A percentile compares a stretch with the other conserved stretches of the same genome.
phyloP scores from a whole-genome alignment of 2,888 invertebrate species.

The Pogonocherus hispidulus region DNA sequence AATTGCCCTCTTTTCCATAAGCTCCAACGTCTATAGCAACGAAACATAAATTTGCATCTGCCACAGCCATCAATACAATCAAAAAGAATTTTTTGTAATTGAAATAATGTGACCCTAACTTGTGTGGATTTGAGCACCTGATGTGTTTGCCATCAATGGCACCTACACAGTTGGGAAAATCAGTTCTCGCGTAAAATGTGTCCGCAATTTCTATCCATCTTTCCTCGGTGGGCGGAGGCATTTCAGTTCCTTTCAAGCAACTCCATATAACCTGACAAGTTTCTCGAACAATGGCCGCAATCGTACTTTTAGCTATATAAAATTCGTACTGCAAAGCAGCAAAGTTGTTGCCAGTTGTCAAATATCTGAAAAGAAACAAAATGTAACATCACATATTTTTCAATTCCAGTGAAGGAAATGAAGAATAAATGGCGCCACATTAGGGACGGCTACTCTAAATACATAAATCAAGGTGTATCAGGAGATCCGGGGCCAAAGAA shows the following conservation, averaged over 20 bases:
- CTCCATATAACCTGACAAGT: constrained; percentile 43
- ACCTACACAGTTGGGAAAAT: constrained; percentile 52
- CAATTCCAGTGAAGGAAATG: constrained; percentile 40
- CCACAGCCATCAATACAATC: constrained; percentile 43
- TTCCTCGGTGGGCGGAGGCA: constrained; percentile 41
- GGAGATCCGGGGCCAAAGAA: constrained; percentile 8
- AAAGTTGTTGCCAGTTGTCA: too few species aligned
- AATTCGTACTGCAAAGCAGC: constrained; percentile 39
- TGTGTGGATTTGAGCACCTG: constrained; percentile 38
- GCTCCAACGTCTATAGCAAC: constrained; percentile 42
- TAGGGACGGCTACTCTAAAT: constrained; percentile 39
- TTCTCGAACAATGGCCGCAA: constrained; percentile 38
- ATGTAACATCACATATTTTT: constrained; percentile 36
- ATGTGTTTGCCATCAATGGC: too few species aligned
- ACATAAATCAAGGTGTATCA: constrained; percentile 36
- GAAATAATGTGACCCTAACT: constrained; percentile 36
- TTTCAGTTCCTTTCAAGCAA: constrained; percentile 35
- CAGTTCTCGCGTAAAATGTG: constrained; percentile 38
- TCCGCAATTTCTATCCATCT: constrained; percentile 40
- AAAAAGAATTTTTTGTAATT: constrained; percentile 46
- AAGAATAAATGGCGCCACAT: constrained; percentile 47
- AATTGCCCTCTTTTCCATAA: constrained; percentile 34
- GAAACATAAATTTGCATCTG: constrained; percentile 46
- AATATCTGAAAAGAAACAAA: too few species aligned
- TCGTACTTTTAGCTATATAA: constrained; percentile 39